Conservation (phyloP, 2,797 vertebrate genomes). For the Delichon dasypus region DNA sequence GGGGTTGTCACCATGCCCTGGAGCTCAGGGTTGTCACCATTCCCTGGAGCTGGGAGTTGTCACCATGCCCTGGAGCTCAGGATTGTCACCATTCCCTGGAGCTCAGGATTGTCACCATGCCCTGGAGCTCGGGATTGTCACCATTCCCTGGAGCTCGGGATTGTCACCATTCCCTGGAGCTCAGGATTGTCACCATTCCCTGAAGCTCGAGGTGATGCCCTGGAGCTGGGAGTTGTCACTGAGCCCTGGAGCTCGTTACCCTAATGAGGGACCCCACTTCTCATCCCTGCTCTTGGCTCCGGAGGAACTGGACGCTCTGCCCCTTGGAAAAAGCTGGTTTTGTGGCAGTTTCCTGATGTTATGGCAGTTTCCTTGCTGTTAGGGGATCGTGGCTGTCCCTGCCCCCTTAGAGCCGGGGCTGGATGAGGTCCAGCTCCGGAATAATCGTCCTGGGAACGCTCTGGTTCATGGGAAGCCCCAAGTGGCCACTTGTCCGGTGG, state of each 20-base stretch:
- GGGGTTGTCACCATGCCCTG: too few species aligned
- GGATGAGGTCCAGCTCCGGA: fast-evolving
- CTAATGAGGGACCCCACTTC: not conserved
- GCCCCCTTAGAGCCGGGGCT: not conserved
- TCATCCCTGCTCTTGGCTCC: not conserved
- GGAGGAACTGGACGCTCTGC: not conserved
- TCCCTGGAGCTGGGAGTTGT: too few species aligned
- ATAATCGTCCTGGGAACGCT: not conserved
- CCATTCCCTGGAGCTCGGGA: too few species aligned
- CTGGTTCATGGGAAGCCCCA: not conserved
- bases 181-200: too few species aligned
- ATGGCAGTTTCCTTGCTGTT: fast-evolving
- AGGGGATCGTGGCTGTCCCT: not conserved
- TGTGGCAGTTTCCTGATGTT: not conserved
- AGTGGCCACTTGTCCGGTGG: not conserved
- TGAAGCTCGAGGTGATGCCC: too few species aligned
- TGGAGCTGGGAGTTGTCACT: too few species aligned
- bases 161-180: not conserved
- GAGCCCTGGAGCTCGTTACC: not conserved
- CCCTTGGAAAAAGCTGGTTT: not conserved
- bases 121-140: too few species aligned
- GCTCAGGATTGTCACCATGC: too few species aligned
- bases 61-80: too few species aligned
- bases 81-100: too few species aligned
- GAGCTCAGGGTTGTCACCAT: too few species aligned